Base-by-base conservation (phyloP, 2,888 invertebrate species). In the Ditylenchus weischeri region DNA sequence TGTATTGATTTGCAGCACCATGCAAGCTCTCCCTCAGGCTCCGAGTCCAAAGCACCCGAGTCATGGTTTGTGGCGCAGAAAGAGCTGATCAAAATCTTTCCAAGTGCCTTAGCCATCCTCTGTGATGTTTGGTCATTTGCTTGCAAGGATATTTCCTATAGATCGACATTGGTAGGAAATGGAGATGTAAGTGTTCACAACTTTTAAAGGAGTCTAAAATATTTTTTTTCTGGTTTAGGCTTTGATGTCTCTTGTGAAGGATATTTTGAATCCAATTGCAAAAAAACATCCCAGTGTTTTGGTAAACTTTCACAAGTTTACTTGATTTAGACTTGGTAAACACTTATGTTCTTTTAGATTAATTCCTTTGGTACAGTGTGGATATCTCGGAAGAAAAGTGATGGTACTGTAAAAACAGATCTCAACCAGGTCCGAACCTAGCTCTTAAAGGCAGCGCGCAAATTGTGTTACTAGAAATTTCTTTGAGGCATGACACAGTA, bases 311-410 rank as follows among this genome's bases (percentile, higher is more conserved):
- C 43, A 13, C 2, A 10, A 43, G 13, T 15, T 8, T 43, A 43
- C 8, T 43, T 43, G 15, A 43, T 29, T 29, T 43, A 43, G 43
- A 43, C 43, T 43, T 43, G 43, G 15, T 15, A 15, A 43, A 8
- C 11, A 43, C 11, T 13, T 1, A 43, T 43, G 43, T 15, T 2
- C 11, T 38, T 43, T 43, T 15, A 43, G 78, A 85, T 92, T 67
- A 90, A 90, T 10, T 90, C 91, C 3, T 88, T 92, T 69, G 90
- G 91, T 0, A 89, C 91, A 8, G 91, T 91, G 43, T 92, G 92
- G 92, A 89, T 83, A 90, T 91, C 75, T 18, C 71, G 76, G 29
- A 8, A 47, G 35, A 23, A 36, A 29, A 11, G 43, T 15, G 66
- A 48, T 6, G 15, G 18, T 65, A 10, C 62, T 18, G n/a, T 35